A percentile compares a stretch with the other conserved stretches of the same genome.
phyloP scores from a whole-genome alignment of 2,797 vertebrate genomes.

The Peromyscus eremicus region DNA sequence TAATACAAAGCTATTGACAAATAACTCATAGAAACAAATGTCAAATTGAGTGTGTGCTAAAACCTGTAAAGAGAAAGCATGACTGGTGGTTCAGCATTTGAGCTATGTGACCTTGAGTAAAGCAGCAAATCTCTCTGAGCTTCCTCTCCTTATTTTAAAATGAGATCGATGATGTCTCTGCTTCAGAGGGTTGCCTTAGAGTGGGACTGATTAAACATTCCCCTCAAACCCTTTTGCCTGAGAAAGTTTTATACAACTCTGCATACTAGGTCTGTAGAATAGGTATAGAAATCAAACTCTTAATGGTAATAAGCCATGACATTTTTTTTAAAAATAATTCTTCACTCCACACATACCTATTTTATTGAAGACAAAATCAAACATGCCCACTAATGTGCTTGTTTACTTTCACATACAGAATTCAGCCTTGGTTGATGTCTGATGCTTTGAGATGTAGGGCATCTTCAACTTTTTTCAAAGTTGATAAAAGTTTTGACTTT shows the following conservation, averaged over 20 bases:
- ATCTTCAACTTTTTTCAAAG: background rate
- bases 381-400: background rate
- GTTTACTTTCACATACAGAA: background rate
- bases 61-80: background rate
- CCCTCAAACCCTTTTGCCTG: background rate
- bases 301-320: background rate
- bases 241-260: background rate
- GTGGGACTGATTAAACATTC: background rate
- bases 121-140: background rate
- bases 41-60: background rate
- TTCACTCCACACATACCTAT: background rate
- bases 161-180: background rate
- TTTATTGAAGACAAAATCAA: background rate
- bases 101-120: background rate
- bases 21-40: background rate
- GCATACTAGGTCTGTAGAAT: background rate
- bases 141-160: background rate
- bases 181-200: background rate
- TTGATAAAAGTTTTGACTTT: background rate
- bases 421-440: background rate
- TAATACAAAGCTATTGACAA: slow-evolving; percentile 37
- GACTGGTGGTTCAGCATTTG: background rate
- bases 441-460: background rate
- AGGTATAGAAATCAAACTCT: background rate
- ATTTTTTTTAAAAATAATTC: background rate